A percentile compares a stretch with the other conserved stretches of the same genome.
Conservation (phyloP, 2,888 invertebrate genomes). For the Buathra laborator region DNA sequence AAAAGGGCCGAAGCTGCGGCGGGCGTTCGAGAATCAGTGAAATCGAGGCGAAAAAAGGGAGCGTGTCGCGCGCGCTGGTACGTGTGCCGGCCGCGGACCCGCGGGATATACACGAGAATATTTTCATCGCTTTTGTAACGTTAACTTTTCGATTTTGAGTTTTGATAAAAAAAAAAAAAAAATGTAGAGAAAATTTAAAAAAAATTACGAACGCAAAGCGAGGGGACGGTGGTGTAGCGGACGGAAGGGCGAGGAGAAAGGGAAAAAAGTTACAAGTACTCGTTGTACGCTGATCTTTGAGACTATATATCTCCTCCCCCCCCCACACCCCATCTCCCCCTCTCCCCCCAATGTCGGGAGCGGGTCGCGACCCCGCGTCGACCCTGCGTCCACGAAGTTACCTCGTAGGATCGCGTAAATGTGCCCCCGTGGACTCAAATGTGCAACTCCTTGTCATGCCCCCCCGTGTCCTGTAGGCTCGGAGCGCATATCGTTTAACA, state of each 20-base stretch:
- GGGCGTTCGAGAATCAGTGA: neutral
- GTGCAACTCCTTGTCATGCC: conserved; percentile 69
- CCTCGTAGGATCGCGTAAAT: conserved; percentile 74
- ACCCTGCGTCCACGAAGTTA: conserved; percentile 73
- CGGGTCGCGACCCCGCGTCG: conserved; percentile 76
- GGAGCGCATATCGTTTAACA: conserved; percentile 71
- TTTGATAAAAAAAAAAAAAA: neutral
- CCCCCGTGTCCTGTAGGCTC: conserved; percentile 72
- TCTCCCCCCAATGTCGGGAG: conserved; percentile 76
- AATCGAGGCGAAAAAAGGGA: conserved; percentile 7
- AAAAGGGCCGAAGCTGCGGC: neutral
- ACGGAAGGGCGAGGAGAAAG: neutral
- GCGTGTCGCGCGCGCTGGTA: conserved; percentile 67
- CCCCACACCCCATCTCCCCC: conserved; percentile 56
- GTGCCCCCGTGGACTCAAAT: conserved; percentile 76
- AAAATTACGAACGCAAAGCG: no score
- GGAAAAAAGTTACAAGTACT: conserved; percentile 2
- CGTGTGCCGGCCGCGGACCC: conserved; percentile 26
- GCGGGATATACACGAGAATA: conserved; percentile 68
- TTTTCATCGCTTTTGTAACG: neutral
- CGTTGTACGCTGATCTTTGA: neutral
- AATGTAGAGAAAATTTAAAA: neutral
- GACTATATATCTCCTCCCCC: conserved; percentile 1
- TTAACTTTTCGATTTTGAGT: neutral
- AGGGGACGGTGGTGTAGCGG: no score